A percentile compares a stretch with the other conserved stretches of the same genome.
These are phyloP conservation scores for Chironomus riparius DNA, from an alignment of 2,888 invertebrate species.

Conservation along the genomic window DNA sequence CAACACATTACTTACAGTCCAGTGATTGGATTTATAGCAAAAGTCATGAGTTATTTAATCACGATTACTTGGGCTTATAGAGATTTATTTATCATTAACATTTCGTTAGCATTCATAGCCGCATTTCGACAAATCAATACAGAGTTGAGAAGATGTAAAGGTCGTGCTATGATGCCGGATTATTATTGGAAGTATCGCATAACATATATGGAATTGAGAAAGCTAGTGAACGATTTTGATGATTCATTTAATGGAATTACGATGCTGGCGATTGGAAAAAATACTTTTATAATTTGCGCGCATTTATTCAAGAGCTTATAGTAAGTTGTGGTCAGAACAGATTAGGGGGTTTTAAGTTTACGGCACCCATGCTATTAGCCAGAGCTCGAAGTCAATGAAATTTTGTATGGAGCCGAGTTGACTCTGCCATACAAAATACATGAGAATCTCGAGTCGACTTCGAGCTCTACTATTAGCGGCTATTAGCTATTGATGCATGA, in stretches of 20 bases:
- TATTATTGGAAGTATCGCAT: constrained; percentile 31
- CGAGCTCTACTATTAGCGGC: too few relatives aligned
- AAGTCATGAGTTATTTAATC: constrained; percentile 2
- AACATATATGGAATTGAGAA: constrained; percentile 39
- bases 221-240: constrained; percentile 38
- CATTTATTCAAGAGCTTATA: constrained; percentile 42
- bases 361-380: too few relatives aligned
- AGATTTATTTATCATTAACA: constrained; percentile 53
- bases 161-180: neutral
- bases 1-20: neutral
- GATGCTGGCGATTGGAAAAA: constrained; percentile 41
- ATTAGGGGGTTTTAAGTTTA: too few relatives aligned
- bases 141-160: neutral
- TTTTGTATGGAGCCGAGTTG: too few relatives aligned
- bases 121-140: constrained; percentile 50
- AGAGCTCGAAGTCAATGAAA: too few relatives aligned
- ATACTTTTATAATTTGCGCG: constrained; percentile 44
- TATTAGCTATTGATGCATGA: too few relatives aligned
- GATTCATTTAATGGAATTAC: constrained; percentile 39
- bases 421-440: too few relatives aligned
- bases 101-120: constrained; percentile 52
- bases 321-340: neutral
- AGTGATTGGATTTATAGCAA: neutral
- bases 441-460: too few relatives aligned
- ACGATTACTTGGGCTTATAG: constrained; percentile 59